These are phyloP conservation scores for Pterostichus madidus DNA, from an alignment of 2,888 invertebrate species.

Conservation along the genomic window DNA sequence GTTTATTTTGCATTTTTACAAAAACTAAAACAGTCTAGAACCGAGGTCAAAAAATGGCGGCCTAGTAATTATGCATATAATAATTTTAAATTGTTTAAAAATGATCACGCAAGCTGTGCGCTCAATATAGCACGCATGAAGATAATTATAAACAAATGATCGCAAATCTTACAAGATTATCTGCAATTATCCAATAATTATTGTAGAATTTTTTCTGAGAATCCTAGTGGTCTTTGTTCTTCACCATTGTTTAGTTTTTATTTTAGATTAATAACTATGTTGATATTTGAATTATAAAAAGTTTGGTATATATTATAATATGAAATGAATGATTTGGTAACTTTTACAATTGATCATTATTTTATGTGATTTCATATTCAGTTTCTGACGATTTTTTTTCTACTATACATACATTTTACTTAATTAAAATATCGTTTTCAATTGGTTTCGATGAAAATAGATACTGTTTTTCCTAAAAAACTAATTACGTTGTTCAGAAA, in stretches of 20 bases:
- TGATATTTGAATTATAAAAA: not conserved
- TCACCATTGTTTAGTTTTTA: not conserved
- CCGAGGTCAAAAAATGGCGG: slow-evolving; percentile 20
- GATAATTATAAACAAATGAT: slow-evolving; percentile 33
- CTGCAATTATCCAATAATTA: slow-evolving; percentile 17
- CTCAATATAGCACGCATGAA: slow-evolving; percentile 1
- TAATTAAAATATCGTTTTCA: not conserved
- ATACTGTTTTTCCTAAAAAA: no score
- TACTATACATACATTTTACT: not conserved
- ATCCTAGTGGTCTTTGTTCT: not conserved
- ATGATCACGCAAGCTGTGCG: slow-evolving; percentile 37
- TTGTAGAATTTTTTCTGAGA: slow-evolving; percentile 31
- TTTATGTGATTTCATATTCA: not conserved
- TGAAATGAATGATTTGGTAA: not conserved
- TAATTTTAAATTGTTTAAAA: slow-evolving; percentile 35
- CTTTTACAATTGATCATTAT: not conserved
- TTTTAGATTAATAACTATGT: slow-evolving; percentile 12
- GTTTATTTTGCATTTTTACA: slow-evolving; percentile 25
- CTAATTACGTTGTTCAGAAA: no score
- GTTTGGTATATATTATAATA: not conserved
- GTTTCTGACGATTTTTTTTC: not conserved
- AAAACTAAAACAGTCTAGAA: slow-evolving; percentile 22
- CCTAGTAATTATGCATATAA: slow-evolving; percentile 9
- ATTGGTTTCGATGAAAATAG: not conserved
- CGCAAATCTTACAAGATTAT: not conserved